Conservation (phyloP, 1,140 invertebrate genomes). For the Prorops nasuta region DNA sequence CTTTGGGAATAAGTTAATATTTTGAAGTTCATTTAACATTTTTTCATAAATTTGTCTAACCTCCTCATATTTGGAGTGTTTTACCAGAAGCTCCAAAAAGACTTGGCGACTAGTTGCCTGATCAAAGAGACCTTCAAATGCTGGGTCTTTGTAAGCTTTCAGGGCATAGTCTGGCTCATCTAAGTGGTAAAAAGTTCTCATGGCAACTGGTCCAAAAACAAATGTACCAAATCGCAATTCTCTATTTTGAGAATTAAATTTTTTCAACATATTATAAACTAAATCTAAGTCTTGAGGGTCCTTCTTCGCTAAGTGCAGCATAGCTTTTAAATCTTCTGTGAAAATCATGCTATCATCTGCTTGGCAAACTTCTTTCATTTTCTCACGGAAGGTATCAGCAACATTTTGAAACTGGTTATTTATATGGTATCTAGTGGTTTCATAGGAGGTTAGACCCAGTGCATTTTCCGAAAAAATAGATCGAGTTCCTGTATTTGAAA, state of each 20-base stretch:
- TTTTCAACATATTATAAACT: conserved; percentile 67
- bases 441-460: conserved; percentile 64
- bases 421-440: conserved; percentile 53
- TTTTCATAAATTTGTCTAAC: conserved; percentile 65
- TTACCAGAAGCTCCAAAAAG: conserved; percentile 71
- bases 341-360: conserved; percentile 68
- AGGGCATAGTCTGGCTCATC: conserved; percentile 70
- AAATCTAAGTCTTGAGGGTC: conserved; percentile 63
- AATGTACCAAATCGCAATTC: conserved; percentile 74
- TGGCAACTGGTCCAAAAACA: conserved; percentile 79
- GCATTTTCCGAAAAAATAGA: conserved; percentile 57
- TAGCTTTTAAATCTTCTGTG: conserved; percentile 82
- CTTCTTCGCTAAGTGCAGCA: conserved; percentile 68
- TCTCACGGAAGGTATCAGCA: conserved; percentile 63
- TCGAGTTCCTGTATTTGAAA: conserved; percentile 29
- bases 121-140: conserved; percentile 67
- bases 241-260: conserved; percentile 71
- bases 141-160: conserved; percentile 63
- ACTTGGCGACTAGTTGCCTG: conserved; percentile 70
- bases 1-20: conserved; percentile 64
- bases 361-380: conserved; percentile 63
- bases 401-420: conserved; percentile 62
- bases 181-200: conserved; percentile 74
- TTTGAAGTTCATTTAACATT: conserved; percentile 59
- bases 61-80: conserved; percentile 68